Evolutionary conservation across 1,140 invertebrate genomes (phyloP).

Genomic region (Lepidurus apus): DNA sequence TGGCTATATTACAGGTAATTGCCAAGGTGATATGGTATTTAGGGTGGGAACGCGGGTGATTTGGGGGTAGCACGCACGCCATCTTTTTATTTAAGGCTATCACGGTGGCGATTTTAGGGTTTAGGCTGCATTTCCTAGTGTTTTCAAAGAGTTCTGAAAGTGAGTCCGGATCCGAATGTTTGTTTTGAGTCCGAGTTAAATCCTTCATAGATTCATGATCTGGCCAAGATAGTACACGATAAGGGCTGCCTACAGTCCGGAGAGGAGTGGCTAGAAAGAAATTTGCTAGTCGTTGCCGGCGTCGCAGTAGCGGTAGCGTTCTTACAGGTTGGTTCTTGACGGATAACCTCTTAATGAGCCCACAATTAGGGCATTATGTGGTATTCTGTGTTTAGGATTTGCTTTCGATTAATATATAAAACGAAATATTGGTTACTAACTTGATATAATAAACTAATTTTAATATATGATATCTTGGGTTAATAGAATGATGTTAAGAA

Average conservation of each 20-base stretch:
- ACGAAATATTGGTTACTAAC: too few species aligned
- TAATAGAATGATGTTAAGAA: too few species aligned
- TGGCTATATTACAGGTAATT: slow-evolving; percentile 76
- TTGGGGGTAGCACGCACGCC: neutral
- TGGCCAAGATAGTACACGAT: slow-evolving; percentile 73
- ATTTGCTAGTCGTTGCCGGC: slow-evolving; percentile 84
- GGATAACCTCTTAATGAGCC: neutral
- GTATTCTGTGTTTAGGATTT: neutral
- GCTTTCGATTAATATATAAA: neutral
- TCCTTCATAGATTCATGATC: slow-evolving; percentile 41
- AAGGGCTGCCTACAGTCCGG: slow-evolving; percentile 87
- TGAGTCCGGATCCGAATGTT: neutral
- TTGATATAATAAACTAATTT: too few species aligned
- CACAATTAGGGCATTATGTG: neutral
- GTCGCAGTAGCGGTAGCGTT: slow-evolving; percentile 76
- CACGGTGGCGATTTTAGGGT: neutral
- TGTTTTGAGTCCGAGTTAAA: slow-evolving; percentile 1
- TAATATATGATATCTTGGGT: too few species aligned
- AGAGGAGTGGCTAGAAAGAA: slow-evolving; percentile 90
- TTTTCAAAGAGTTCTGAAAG: neutral
- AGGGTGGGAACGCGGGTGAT: neutral
- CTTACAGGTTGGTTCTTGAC: slow-evolving; percentile 69
- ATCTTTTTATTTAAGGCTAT: neutral
- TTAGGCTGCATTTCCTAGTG: neutral
- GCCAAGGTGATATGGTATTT: neutral